Percentiles rank a stretch among this genome's conserved stretches.
Conservation (phyloP, 2,888 invertebrate genomes). For the Glomeris marginata region DNA sequence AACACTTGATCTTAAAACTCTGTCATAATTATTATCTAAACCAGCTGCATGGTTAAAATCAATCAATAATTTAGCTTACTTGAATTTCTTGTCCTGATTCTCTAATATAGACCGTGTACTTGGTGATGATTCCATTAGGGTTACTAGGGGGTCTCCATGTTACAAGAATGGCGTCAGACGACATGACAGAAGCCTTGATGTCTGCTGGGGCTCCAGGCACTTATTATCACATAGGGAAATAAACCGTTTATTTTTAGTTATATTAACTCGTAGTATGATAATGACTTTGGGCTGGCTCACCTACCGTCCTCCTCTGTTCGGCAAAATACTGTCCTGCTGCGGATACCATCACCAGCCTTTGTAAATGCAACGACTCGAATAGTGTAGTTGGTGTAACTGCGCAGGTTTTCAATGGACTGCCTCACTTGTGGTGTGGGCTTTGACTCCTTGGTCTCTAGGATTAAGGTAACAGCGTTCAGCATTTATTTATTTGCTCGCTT, state of each 20-base stretch:
- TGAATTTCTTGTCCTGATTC: conserved; percentile 21
- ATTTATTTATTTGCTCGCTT: too few species aligned
- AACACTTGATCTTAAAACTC: too few species aligned
- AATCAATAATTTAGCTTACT: conserved; percentile 8
- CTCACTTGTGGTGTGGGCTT: conserved; percentile 84
- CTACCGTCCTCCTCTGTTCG: conserved; percentile 90
- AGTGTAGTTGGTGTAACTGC: conserved; percentile 91
- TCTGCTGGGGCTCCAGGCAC: conserved; percentile 87
- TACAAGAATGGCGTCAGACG: conserved; percentile 74
- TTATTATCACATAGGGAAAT: conserved; percentile 27
- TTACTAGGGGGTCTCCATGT: conserved; percentile 87
- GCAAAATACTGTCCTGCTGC: conserved; percentile 72
- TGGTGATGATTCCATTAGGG: conserved; percentile 82
- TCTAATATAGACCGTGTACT: conserved; percentile 74
- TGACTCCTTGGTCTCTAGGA: conserved; percentile 42
- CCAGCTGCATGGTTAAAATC: too few species aligned
- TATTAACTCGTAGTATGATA: neutral
- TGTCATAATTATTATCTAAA: too few species aligned
- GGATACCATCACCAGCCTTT: conserved; percentile 85
- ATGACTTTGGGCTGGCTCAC: conserved; percentile 17
- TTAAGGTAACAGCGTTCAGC: too few species aligned
- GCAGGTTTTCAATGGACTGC: conserved; percentile 79
- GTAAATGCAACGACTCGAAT: conserved; percentile 91
- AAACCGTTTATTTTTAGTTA: neutral
- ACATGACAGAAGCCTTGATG: conserved; percentile 85